Percentiles rank a stretch among this genome's conserved stretches.
Evolutionary conservation across 2,888 invertebrate species (phyloP).

Genomic region (Chironomus tentans): DNA sequence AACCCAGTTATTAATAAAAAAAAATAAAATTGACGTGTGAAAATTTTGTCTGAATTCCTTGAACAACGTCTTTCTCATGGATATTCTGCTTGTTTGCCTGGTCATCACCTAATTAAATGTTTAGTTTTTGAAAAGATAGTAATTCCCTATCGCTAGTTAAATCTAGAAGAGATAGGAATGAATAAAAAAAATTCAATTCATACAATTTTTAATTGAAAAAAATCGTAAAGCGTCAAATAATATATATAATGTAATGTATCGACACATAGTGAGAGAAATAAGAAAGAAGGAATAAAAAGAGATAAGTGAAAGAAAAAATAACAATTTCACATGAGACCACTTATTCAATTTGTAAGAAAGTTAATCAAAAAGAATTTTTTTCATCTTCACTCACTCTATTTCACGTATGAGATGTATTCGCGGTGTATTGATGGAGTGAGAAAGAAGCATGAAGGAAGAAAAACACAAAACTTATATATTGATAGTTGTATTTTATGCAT

Average conservation of each 20-base stretch:
- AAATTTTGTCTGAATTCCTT: too few species aligned
- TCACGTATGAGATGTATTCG: neutral
- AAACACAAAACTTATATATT: neutral
- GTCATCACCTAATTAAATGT: neutral
- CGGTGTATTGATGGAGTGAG: neutral
- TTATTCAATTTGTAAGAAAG: constrained; percentile 26
- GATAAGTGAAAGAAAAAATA: neutral
- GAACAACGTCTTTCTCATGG: neutral
- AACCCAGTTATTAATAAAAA: too few species aligned
- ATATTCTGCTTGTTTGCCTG: neutral
- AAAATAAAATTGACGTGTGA: too few species aligned
- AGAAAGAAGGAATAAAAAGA: neutral
- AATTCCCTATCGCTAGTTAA: too few species aligned
- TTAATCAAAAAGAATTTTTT: constrained; percentile 16
- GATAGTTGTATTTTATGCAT: constrained; percentile 25
- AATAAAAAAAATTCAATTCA: too few species aligned
- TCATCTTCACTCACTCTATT: neutral
- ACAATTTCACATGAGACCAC: constrained; percentile 26
- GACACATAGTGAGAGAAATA: neutral
- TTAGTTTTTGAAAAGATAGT: too few species aligned
- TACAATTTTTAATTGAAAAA: neutral
- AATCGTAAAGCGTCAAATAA: neutral
- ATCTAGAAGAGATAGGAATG: too few species aligned
- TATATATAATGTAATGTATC: neutral
- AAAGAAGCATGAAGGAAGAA: neutral